Percentiles rank a stretch among this genome's conserved stretches.
These are phyloP conservation scores for Anthoptus insignis DNA, from an alignment of 2,888 invertebrate species.

Conservation along the genomic window DNA sequence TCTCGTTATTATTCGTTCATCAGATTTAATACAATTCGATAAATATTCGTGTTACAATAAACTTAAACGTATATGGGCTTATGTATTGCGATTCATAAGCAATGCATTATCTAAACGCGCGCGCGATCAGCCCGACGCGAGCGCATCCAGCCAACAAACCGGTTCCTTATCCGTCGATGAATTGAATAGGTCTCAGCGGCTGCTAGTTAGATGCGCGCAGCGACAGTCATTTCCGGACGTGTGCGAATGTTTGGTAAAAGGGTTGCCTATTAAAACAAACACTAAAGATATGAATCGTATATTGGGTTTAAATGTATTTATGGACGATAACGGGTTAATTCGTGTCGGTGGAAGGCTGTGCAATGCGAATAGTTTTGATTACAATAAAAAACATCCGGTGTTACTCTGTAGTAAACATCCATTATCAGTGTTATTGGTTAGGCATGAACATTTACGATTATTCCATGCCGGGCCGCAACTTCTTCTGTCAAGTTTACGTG, in stretches of 20 bases:
- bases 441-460: conserved; percentile 11
- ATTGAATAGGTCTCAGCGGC: conserved; percentile 6
- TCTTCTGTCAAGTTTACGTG: conserved; percentile 3
- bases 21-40: conserved; percentile 25
- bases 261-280: not conserved
- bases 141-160: conserved; percentile 20
- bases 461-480: conserved; percentile 12
- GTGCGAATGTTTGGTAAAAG: not conserved
- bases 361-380: conserved; percentile 1
- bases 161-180: conserved; percentile 35
- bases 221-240: conserved; percentile 1
- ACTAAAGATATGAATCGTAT: conserved; percentile 7
- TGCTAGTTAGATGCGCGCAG: conserved; percentile 1
- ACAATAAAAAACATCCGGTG: conserved; percentile 19
- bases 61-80: conserved; percentile 31
- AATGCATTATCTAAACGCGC: conserved; percentile 12
- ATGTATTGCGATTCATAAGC: conserved; percentile 33
- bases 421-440: conserved; percentile 7
- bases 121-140: conserved; percentile 8
- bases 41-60: conserved; percentile 35
- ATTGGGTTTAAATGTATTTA: conserved; percentile 3
- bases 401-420: conserved; percentile 13
- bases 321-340: not conserved
- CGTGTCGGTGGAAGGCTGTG: conserved; percentile 14
- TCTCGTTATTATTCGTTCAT: not conserved